Evolutionary conservation across 2,888 invertebrate species (phyloP).

Genomic region (Synergus japonicus): DNA sequence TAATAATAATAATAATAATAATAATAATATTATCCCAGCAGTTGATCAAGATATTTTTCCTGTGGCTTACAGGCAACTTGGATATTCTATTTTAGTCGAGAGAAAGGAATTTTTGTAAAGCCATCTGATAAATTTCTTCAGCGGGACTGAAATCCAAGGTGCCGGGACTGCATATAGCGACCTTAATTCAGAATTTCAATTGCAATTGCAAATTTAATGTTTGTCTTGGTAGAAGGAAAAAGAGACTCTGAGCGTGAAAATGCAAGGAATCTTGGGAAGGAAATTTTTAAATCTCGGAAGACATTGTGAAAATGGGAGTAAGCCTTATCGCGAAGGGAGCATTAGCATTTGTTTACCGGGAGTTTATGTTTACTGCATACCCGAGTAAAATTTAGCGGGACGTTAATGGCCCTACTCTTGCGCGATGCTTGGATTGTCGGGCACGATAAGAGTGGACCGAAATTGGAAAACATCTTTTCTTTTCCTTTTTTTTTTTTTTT

Average conservation of each 20-base stretch:
- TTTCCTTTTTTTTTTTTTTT: slow-evolving; percentile 34
- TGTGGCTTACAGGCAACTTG: background rate
- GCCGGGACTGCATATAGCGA: background rate
- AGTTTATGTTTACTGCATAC: slow-evolving; percentile 59
- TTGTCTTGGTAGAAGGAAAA: background rate
- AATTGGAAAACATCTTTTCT: slow-evolving; percentile 60
- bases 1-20: too few relatives aligned
- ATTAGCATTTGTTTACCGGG: slow-evolving; percentile 64
- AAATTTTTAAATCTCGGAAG: slow-evolving; percentile 56
- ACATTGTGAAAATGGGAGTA: slow-evolving; percentile 56
- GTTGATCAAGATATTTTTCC: background rate
- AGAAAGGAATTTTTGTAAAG: background rate
- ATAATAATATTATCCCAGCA: too few relatives aligned
- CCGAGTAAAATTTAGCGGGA: slow-evolving; percentile 59
- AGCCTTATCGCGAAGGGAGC: slow-evolving; percentile 57
- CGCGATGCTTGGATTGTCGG: slow-evolving; percentile 56
- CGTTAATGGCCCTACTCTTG: slow-evolving; percentile 56
- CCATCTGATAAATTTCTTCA: background rate
- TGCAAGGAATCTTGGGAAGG: slow-evolving; percentile 43
- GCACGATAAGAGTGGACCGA: slow-evolving; percentile 59
- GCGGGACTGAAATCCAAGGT: background rate
- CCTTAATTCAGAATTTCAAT: background rate
- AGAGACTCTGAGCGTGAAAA: background rate
- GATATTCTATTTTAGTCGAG: background rate
- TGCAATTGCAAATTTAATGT: slow-evolving; percentile 6